Base-by-base conservation (phyloP, 2,113 vertebrate species). In the Gadus chalcogrammus region DNA sequence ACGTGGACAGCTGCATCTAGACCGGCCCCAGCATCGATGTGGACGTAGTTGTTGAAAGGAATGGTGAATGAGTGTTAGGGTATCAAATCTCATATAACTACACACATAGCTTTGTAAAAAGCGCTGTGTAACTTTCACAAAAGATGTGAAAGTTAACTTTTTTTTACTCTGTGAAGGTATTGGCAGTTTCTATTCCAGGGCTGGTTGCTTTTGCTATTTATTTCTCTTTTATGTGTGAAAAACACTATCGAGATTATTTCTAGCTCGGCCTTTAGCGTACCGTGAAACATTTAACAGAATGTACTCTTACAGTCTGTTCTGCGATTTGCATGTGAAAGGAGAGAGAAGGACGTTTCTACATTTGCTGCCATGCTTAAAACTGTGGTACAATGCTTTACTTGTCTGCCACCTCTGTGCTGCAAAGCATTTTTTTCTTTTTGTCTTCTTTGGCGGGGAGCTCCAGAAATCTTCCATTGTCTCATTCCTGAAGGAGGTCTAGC, bases 401-500 rank as follows among this genome's bases (percentile, higher is more conserved):
- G 61, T 64, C 61, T 60, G 1, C 72, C 62, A 38, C 69, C 22
- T 64, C 55, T 27, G 67, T 38, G 68, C 17, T 20, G 28, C 15
- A 16, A 42, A 53, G 28, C 9, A 4, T 15, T 61, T 9, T n/a
- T 27, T 18, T 24, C 20, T 70, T 52, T 6, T 35, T 15, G 15
- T 13, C 38, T 72, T 13, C 38, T 72, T 68, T 68, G 79, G 64
- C 24, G 15, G 60, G 72, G 65, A 75, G 74, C 77, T 83, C 59
- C 71, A 78, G 83, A 79, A 88, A 86, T 89, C 85, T 86, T 86
- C 83, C 77, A 82, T 85, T 90, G 85, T 89, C 86, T 90, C 84
- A 87, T 83, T 81, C 74, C 75, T 82, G 69, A 79, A 69, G 74
- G 69, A 4, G 74, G 72, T 61, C 65, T 59, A 75, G 78, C 79